Conservation (phyloP, 2,797 vertebrate genomes). For the Pachyuromys duprasi region DNA sequence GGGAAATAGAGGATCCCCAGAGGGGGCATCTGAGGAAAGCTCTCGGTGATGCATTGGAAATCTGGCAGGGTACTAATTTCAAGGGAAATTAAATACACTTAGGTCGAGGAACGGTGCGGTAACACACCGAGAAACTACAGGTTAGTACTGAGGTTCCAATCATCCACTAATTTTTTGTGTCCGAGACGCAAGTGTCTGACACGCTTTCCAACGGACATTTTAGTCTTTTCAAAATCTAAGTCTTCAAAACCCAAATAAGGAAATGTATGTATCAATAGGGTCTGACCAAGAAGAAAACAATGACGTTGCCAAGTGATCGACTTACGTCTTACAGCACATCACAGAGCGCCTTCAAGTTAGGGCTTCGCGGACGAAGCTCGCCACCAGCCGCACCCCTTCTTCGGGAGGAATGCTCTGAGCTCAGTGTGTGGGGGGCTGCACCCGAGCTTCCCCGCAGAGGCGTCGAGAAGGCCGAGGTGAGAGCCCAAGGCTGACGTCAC, state of each 20-base stretch:
- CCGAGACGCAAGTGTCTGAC: not conserved
- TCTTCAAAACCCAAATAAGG: not conserved
- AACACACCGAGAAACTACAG: not conserved
- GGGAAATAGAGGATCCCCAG: conserved; percentile 10
- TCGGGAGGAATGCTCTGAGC: not conserved
- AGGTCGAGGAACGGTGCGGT: too few species aligned
- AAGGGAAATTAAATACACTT: not conserved
- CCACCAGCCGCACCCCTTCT: not conserved
- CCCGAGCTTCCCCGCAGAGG: not conserved
- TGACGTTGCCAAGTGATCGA: not conserved
- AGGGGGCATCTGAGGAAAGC: not conserved
- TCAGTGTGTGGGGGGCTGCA: not conserved
- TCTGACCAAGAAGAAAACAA: not conserved
- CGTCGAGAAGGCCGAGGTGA: not conserved
- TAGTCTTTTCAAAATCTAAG: not conserved
- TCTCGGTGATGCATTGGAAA: not conserved
- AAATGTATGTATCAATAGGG: not conserved
- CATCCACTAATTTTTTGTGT: not conserved
- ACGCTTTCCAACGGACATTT: not conserved
- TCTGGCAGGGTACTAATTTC: conserved; percentile 36
- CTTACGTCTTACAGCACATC: conserved; percentile 47
- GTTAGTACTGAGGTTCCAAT: not conserved
- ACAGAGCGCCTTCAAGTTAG: not conserved
- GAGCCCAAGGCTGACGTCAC: not conserved
- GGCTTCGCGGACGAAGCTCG: not conserved